Conservation (phyloP, 2,113 vertebrate genomes). For the Garra rufa region DNA sequence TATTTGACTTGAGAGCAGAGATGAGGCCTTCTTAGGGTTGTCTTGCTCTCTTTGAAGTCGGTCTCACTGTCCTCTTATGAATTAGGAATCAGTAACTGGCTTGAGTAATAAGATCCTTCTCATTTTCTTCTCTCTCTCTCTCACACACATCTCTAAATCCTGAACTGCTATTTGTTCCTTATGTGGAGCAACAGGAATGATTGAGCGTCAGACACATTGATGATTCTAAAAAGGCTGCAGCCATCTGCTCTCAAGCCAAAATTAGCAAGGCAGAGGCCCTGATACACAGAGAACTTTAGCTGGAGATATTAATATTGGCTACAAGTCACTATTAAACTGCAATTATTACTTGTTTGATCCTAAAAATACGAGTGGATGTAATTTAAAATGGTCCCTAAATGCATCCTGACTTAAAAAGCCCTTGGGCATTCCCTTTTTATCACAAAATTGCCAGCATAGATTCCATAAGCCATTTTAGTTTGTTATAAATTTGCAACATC, state of each 20-base stretch:
- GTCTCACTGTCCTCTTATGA: slow-evolving; percentile 25
- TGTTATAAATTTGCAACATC: background rate
- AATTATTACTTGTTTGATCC: background rate
- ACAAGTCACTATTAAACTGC: background rate
- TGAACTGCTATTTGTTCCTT: slow-evolving; percentile 9
- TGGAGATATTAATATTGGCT: background rate
- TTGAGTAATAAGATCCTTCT: slow-evolving; percentile 13
- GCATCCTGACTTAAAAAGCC: background rate
- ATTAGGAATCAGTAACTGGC: slow-evolving; percentile 22
- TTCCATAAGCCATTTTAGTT: background rate
- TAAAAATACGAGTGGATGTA: background rate
- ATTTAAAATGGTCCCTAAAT: background rate
- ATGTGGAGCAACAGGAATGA: slow-evolving; percentile 1
- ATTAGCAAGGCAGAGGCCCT: background rate
- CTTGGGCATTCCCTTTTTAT: background rate
- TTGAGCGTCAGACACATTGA: background rate
- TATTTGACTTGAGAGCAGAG: background rate
- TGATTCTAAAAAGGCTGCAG: slow-evolving; percentile 10
- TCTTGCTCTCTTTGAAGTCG: slow-evolving; percentile 12
- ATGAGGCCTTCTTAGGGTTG: background rate
- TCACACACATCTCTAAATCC: background rate
- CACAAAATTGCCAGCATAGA: background rate
- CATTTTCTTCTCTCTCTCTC: background rate
- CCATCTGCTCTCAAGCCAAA: slow-evolving; percentile 23
- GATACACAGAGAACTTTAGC: background rate